Conservation (phyloP, 2,888 invertebrate genomes). For the Drepanosiphum platanoidis region DNA sequence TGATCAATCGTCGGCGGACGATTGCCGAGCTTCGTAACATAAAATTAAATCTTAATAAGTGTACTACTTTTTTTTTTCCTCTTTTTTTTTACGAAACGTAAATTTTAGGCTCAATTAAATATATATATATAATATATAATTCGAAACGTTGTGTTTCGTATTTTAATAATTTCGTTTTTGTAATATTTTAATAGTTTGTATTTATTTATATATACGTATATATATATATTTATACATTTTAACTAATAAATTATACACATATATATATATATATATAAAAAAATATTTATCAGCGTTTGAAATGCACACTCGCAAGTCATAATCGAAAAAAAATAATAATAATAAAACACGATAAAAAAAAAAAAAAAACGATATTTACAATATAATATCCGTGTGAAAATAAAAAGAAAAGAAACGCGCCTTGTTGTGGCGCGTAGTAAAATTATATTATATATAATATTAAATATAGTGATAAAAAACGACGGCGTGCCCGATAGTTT, state of each 20-base stretch:
- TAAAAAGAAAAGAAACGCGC: too few relatives aligned
- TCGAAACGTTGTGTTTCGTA: conserved; percentile 37
- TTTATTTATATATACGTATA: conserved; percentile 28
- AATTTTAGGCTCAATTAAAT: conserved; percentile 57
- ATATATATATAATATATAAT: too few relatives aligned
- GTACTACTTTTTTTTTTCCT: conserved; percentile 42
- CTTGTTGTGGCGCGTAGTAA: too few relatives aligned
- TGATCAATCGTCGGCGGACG: too few relatives aligned
- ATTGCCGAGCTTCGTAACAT: neutral
- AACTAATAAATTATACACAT: conserved; percentile 44
- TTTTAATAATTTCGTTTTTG: conserved; percentile 49
- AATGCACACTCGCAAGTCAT: conserved; percentile 9
- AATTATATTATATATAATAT: too few relatives aligned
- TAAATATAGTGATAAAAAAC: conserved; percentile 1
- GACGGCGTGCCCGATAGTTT: too few relatives aligned
- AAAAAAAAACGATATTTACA: conserved; percentile 56
- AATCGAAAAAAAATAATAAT: conserved; percentile 7
- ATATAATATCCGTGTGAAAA: too few relatives aligned
- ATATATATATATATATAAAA: conserved; percentile 47
- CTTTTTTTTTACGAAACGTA: conserved; percentile 18
- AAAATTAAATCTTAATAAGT: conserved; percentile 43
- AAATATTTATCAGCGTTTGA: conserved; percentile 44
- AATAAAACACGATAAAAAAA: neutral
- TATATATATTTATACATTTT: conserved; percentile 39
- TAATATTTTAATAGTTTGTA: conserved; percentile 56